Evolutionary conservation across 2,797 vertebrate species (phyloP), one percentile per base, ranked within the genome.

Genomic region (Megalops cyprinoides): DNA sequence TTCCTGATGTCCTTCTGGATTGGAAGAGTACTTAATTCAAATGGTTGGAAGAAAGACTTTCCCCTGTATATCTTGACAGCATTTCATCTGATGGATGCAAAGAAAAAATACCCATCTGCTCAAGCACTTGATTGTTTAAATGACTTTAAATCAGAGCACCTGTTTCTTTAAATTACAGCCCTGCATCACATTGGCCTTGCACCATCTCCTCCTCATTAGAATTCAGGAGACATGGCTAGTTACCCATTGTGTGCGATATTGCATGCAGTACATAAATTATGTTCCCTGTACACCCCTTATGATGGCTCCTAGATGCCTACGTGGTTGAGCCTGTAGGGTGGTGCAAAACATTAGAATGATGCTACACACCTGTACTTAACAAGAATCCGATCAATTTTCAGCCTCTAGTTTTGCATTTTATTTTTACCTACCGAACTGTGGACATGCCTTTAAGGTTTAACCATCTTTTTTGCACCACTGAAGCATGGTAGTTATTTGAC

Each of bases 311-410:
- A 23, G 37, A 23, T 42, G 15, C 65, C 18, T 31, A 14, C 2
- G 31, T 28, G 14, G 3, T 67, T 12, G 15, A 67, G 62, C 62
- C 34, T 18, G 62, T 4, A 39, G 62, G 62, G 15, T 39, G 39
- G 20, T 6, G 62, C 62, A 37, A 49, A 51, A 15, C 34, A 67
- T 34, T 28, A 39, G 25, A 77, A 53, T 28, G 20, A 46, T 25
- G 34, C 25, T 44, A 9, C 42, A 4, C 83, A 44, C 83, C 48
- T n/a, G 8, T 44, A 80, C 20, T 46, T 82, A 5, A 74, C 31
- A 46, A 18, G 23, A 51, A 76, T 58, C 55, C 48, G 39, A 25
- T 44, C 4, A 15, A 1, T 55, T 77, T 65, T 77, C 44, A 58
- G 25, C 3, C 51, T 28, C 28, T 79, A 67, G 79, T 79, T 74